phyloP scores from a whole-genome alignment of 2,888 invertebrate species.

The Camponotus fellah region DNA sequence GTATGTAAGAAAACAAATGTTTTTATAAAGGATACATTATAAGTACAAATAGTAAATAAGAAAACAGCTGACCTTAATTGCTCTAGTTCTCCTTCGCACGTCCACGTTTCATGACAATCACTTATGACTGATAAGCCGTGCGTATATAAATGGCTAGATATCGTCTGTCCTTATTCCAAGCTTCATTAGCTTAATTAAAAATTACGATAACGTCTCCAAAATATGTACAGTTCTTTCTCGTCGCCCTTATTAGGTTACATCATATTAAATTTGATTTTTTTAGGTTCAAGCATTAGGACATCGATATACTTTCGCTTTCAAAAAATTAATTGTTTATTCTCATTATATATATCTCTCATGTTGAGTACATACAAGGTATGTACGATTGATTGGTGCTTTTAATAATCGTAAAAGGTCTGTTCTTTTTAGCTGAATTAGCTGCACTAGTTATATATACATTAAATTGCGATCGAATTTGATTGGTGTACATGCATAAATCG shows the following conservation, averaged over 20 bases:
- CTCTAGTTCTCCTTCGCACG: background rate
- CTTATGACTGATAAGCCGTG: conserved; percentile 69
- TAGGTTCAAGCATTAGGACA: too few species aligned
- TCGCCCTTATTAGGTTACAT: background rate
- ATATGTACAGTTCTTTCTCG: background rate
- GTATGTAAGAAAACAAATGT: background rate
- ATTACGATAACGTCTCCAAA: background rate
- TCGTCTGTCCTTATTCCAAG: conserved; percentile 70
- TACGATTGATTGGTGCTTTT: background rate
- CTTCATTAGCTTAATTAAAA: background rate
- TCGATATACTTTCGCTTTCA: background rate
- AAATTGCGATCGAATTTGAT: background rate
- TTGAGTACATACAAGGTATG: too few species aligned
- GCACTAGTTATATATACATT: too few species aligned
- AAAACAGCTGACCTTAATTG: conserved; percentile 23
- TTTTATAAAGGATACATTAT: background rate
- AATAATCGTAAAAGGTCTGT: background rate
- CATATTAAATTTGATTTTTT: background rate
- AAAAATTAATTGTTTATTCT: background rate
- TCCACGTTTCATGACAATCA: conserved; percentile 32
- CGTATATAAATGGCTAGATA: conserved; percentile 43
- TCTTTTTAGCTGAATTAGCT: too few species aligned
- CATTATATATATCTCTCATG: too few species aligned
- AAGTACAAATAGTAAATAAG: background rate
- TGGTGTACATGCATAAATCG: background rate